Conservation (phyloP, 1,140 invertebrate species). For the Cherax quadricarinatus region DNA sequence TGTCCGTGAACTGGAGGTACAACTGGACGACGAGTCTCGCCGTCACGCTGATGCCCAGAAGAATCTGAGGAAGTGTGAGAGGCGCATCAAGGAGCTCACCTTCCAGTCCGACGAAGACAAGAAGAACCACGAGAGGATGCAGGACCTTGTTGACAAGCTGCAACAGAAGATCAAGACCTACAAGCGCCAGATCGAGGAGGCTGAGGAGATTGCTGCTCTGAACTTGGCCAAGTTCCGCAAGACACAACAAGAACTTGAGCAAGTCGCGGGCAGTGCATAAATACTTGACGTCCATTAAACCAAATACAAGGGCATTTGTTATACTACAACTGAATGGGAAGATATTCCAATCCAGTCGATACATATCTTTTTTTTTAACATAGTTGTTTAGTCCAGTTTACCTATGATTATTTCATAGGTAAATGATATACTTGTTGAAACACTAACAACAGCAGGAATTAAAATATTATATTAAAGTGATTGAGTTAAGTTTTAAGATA, state of each 20-base stretch:
- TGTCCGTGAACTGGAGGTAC: constrained; percentile 78
- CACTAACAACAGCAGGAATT: not conserved
- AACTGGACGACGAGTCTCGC: constrained; percentile 29
- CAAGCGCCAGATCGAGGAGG: constrained; percentile 15
- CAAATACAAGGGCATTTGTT: not conserved
- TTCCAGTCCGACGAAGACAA: constrained; percentile 8
- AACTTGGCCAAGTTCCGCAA: constrained; percentile 4
- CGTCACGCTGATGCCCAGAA: constrained; percentile 29
- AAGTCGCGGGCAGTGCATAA: not conserved
- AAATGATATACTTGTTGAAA: not conserved
- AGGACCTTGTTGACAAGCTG: constrained; percentile 5
- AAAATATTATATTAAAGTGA: not conserved
- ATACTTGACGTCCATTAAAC: not conserved
- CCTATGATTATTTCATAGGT: not conserved
- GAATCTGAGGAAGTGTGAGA: constrained; percentile 15
- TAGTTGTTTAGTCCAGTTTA: not conserved
- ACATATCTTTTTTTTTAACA: not conserved
- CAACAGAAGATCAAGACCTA: constrained; percentile 17
- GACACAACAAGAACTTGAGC: not conserved
- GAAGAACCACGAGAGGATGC: constrained; percentile 13
- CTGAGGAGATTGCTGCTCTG: not conserved
- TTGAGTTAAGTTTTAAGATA: not conserved
- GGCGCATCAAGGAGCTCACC: constrained; percentile 8
- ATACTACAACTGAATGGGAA: no score
- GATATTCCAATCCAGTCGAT: not conserved